Percentiles rank a stretch among this genome's conserved stretches.
These are phyloP conservation scores for Drosophila mulleri DNA, from an alignment of 2,888 invertebrate genomes.

Conservation along the genomic window DNA sequence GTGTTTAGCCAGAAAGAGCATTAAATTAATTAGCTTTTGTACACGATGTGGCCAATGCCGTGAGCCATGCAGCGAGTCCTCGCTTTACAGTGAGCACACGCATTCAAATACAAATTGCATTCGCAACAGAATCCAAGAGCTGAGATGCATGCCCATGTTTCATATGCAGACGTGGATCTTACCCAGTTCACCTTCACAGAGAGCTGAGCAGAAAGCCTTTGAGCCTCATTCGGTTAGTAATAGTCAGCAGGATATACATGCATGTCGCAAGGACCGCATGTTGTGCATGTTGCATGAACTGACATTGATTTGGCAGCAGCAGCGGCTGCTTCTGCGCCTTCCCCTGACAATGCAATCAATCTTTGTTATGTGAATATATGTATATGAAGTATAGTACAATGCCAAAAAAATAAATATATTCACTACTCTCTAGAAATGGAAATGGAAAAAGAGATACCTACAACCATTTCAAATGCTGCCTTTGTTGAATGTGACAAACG, in stretches of 20 bases:
- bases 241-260: neutral
- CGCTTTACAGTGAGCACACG: neutral
- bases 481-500: neutral
- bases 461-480: neutral
- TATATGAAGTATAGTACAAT: conserved; percentile 5
- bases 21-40: conserved; percentile 66
- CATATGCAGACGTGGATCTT: neutral
- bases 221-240: neutral
- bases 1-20: conserved; percentile 47
- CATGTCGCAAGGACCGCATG: conserved; percentile 4
- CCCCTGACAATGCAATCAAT: conserved; percentile 15
- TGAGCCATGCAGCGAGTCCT: neutral
- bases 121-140: neutral
- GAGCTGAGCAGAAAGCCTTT: neutral
- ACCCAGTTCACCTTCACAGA: neutral
- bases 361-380: neutral
- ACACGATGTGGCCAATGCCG: neutral
- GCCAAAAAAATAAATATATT: neutral
- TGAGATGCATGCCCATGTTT: neutral
- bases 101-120: neutral
- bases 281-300: conserved; percentile 16
- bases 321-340: conserved; percentile 15
- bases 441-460: neutral
- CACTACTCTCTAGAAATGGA: neutral
- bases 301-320: neutral